Evolutionary conservation across 2,797 vertebrate species (phyloP), one percentile per base, ranked within the genome.

Genomic region (Sebastes trivittatus): DNA sequence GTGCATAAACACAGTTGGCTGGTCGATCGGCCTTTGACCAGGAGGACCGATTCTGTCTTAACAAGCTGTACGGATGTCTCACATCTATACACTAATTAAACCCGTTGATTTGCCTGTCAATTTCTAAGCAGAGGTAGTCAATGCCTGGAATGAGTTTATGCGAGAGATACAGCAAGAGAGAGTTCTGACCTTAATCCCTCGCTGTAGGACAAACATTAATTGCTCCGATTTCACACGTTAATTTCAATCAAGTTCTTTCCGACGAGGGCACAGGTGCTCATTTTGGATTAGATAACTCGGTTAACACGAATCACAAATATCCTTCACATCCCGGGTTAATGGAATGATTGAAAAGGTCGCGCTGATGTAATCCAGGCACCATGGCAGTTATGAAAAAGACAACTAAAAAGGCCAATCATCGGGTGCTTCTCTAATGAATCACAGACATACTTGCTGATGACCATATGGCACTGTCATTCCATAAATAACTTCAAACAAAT

Each of bases 31-130:
- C 79, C 81, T 78, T 62, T 84, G 80, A 86, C 76, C 86, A 55
- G 14, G 11, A 72, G 52, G 74, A 38, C 70, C 77, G 23, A 74
- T 55, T 70, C 29, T 72, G 25, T 69, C 22, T 68, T 72, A 77
- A 85, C 22, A 81, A 77, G 67, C 60, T 74, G 59, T 25, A 10
- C 29, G 22, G 8, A 27, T 42, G 64, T 27, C 59, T 80, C 54
- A 58, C 54, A 90, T 87, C 73, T 72, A 72, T 68, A 64, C 52
- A 4, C 65, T 78, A 71, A 89, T 88, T 81, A 89, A 78, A 68
- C 60, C 55, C 3, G 5, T 25, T 74, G 73, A 78, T 72, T 36
- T 29, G n/a, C 46, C 27, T 25, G 38, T 52, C 36, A 56, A 38
- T 75, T 59, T 68, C 11, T 22, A 16, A 82, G 20, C 34, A 49